Base-by-base conservation (phyloP, 1,140 invertebrate genomes). In the Palaemon carinicauda region DNA sequence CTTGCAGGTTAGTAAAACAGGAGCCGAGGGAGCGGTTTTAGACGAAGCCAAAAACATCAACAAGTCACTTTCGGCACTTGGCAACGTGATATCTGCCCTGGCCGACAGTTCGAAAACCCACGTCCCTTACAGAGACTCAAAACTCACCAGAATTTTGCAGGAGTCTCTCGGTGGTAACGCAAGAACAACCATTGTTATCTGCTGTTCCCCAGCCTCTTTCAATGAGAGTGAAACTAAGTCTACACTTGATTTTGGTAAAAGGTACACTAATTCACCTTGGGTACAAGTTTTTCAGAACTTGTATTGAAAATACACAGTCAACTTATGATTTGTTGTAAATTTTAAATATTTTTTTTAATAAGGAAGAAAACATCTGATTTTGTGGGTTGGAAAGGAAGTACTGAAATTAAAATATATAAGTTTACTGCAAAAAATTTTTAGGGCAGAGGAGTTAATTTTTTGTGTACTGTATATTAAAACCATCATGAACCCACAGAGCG, bases 41-140 rank as follows among this genome's bases (percentile, higher is more conserved):
- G 98, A 99, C 92, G 98, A 99, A 93, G 98, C 98, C 1, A 99
- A 99, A 92, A 99, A 99, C 91, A 99, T 99, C 91, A 99, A 99
- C 92, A 99, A 99, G 93, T 99, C 98, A 19, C 92, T 99, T 54
- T 99, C 98, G 21, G 98, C 98, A 24, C 93, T 99, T 88, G 98
- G 98, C 91, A 99, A 99, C 92, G 98, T 99, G 24, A 99, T 99
- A 90, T 98, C 98, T 65, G 98, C 98, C 9, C 92, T 99, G 89
- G 98, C 99, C 79, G 98, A 99, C 93, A 98, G 98, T 89, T 99
- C 56, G 21, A 82, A 89, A 79, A 86, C 86, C 85, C 98, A 99
- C 93, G 99, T 99, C 91, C 98, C 98, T 19, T 99, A 99, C 94
- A 94, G 99, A 94, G 98, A 99, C 93, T 99, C 98, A 9, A 99